Evolutionary conservation across 2,888 invertebrate genomes (phyloP).

Genomic region (Drosophila maculinotata): DNA sequence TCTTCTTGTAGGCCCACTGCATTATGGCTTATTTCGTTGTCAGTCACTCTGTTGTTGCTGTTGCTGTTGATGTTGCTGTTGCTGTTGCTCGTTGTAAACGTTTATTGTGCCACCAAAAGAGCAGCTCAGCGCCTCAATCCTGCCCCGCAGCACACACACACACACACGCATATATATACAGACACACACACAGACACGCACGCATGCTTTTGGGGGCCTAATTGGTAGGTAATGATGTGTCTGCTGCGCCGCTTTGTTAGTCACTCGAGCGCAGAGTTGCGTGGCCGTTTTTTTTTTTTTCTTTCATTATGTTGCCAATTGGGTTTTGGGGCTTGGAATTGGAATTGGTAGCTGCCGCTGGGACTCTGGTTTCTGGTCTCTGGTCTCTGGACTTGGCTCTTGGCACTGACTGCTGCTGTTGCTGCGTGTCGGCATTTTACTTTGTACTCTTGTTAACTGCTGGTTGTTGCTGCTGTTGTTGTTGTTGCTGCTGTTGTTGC

Average conservation of each 20-base stretch:
- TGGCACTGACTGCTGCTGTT: not conserved
- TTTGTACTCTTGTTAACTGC: conserved; percentile 70
- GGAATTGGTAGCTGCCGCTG: conserved; percentile 31
- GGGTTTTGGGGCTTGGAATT: no score
- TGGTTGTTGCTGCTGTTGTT: conserved; percentile 38
- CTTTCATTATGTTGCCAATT: conserved; percentile 30
- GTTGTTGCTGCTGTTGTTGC: conserved; percentile 39
- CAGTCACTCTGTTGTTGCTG: conserved; percentile 39
- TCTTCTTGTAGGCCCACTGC: conserved; percentile 31
- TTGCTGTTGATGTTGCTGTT: conserved; percentile 4
- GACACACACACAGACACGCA: conserved; percentile 29
- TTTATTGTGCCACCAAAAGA: conserved; percentile 78
- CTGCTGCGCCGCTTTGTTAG: conserved; percentile 79
- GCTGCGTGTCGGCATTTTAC: conserved; percentile 70
- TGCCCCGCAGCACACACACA: not conserved
- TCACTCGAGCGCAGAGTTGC: conserved; percentile 61
- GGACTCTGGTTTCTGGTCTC: conserved; percentile 1
- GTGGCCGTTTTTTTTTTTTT: conserved; percentile 48
- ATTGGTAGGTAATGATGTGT: conserved; percentile 81
- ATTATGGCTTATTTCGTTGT: conserved; percentile 75
- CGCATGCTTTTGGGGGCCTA: conserved; percentile 68
- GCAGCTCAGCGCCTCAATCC: conserved; percentile 39
- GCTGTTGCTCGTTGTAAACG: conserved; percentile 61
- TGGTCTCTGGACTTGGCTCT: conserved; percentile 1
- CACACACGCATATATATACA: not conserved